Percentiles rank a stretch among this genome's conserved stretches.
Conservation (phyloP, 2,113 vertebrate genomes). For the Planiliza haematocheilus region DNA sequence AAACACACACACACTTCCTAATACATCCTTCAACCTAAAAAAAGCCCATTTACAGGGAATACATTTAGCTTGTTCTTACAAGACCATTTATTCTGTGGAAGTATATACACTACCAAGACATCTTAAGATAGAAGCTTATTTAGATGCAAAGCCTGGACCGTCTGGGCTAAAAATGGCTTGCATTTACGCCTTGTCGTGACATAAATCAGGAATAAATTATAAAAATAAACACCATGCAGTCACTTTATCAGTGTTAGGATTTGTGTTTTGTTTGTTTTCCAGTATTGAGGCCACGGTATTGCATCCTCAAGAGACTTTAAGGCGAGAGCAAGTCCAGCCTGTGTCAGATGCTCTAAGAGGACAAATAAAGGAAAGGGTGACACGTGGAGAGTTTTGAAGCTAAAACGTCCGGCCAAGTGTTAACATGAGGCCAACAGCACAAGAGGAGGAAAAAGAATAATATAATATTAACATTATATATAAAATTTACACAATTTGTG, state of each 20-base stretch:
- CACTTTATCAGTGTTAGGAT: constrained; percentile 11
- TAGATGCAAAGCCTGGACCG: constrained; percentile 22
- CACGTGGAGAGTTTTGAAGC: constrained; percentile 53
- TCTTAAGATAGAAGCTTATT: constrained; percentile 40
- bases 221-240: constrained; percentile 45
- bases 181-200: constrained; percentile 46
- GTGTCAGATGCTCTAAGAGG: constrained; percentile 19
- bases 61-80: constrained; percentile 57
- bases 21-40: constrained; percentile 60
- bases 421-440: constrained; percentile 16
- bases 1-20: constrained; percentile 29
- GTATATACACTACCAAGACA: constrained; percentile 18
- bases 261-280: background rate
- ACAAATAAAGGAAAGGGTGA: constrained; percentile 50
- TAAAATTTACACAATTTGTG: background rate
- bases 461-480: background rate
- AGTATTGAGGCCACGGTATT: constrained; percentile 8
- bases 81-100: constrained; percentile 53
- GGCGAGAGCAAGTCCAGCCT: constrained; percentile 1
- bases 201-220: constrained; percentile 58
- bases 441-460: background rate
- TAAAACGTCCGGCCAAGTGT: constrained; percentile 38
- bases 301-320: constrained; percentile 17
- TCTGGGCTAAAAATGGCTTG: constrained; percentile 58
- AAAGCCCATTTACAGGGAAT: constrained; percentile 43